Evolutionary conservation across 2,888 invertebrate species (phyloP).

Genomic region (Patella pellucida): DNA sequence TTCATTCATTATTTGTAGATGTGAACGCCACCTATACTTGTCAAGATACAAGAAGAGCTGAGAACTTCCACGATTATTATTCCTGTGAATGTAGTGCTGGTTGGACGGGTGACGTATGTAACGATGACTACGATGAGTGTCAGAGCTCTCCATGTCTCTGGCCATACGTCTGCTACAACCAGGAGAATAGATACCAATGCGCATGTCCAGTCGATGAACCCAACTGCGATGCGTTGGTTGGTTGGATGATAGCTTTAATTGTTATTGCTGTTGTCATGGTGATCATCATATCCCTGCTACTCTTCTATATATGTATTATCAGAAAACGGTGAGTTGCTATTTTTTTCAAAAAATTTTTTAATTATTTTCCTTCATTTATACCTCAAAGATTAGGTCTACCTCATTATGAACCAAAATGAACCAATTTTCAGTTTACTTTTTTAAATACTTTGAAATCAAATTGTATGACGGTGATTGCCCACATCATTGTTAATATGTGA

Average conservation of each 20-base stretch:
- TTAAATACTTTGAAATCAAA: no score
- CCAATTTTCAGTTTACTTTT: no score
- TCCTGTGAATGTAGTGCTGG: slow-evolving; percentile 26
- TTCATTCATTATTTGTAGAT: no score
- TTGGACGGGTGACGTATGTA: slow-evolving; percentile 17
- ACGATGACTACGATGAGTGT: slow-evolving; percentile 28
- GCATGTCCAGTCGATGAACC: slow-evolving; percentile 27
- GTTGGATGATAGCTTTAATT: slow-evolving; percentile 32
- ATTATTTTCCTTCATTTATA: no score
- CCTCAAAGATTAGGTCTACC: no score
- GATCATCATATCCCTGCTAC: background rate
- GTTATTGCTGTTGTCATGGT: slow-evolving; percentile 21
- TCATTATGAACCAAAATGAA: no score
- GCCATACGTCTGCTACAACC: slow-evolving; percentile 30
- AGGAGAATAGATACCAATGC: slow-evolving; percentile 27
- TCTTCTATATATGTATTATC: slow-evolving; percentile 15
- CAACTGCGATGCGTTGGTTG: slow-evolving; percentile 30
- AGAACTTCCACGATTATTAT: slow-evolving; percentile 25
- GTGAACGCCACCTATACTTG: slow-evolving; percentile 21
- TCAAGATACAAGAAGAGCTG: slow-evolving; percentile 21
- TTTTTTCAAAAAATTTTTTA: no score
- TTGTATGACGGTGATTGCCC: no score
- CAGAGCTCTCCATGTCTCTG: slow-evolving; percentile 7
- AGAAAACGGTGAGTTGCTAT: slow-evolving; percentile 15
- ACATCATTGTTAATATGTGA: no score